Conservation (phyloP, 2,797 vertebrate species). For the Sebastes nivosus region DNA sequence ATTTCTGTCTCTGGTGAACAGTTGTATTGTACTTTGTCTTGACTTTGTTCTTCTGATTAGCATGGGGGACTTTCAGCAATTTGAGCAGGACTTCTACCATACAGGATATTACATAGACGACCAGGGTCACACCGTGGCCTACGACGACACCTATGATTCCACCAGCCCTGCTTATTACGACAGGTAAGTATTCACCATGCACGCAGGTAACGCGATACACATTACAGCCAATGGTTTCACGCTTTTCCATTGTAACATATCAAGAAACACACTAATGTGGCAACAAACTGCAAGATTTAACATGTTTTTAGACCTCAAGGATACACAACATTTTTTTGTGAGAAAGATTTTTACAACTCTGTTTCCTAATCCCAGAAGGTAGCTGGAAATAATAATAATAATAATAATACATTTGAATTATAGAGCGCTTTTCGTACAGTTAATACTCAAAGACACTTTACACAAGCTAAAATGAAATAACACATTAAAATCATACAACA, state of each 20-base stretch:
- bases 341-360: not conserved
- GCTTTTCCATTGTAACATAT: not conserved
- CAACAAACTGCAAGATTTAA: not conserved
- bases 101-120: conserved; percentile 86
- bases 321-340: not conserved
- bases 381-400: too few species aligned
- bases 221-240: not conserved
- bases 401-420: too few species aligned
- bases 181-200: conserved; percentile 6
- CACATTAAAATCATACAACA: too few species aligned
- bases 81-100: conserved; percentile 88
- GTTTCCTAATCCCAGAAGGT: not conserved
- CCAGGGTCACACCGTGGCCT: conserved; percentile 68
- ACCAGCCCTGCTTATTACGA: not conserved
- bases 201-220: too few species aligned
- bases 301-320: not conserved
- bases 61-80: conserved; percentile 85
- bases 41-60: conserved; percentile 51
- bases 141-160: conserved; percentile 7
- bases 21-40: not conserved
- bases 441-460: too few species aligned
- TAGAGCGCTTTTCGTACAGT: too few species aligned
- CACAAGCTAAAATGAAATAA: too few species aligned
- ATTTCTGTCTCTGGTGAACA: not conserved
- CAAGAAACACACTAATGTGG: not conserved